Base-by-base conservation (phyloP, 2,888 invertebrate genomes). In the Choreutis nemorana region DNA sequence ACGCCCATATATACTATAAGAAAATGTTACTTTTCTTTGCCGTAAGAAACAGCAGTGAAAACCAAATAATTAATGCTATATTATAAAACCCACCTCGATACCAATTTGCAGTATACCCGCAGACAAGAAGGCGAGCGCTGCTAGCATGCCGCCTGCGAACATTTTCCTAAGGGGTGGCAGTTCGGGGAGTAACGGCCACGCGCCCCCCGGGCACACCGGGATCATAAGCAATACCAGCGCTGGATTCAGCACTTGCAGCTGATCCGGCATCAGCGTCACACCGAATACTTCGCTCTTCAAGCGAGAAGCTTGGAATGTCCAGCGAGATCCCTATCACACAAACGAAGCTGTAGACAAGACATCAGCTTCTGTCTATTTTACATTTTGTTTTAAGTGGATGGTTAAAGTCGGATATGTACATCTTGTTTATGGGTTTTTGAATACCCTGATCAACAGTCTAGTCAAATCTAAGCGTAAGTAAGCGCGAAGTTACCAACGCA, bases 161-260 rank as follows among this genome's bases (percentile, higher is more conserved):
- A 93, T 92, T 40, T 89, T 84, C 44, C 88, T 85, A 24, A 91
- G 62, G 0, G 90, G 87, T 21, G 59, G 56, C 28, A 75, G 40
- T n/a, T 73, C 66, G 0, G 78, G 77, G 10, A 77, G 41, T 5
- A 77, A 15, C 0, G 75, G 66, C 57, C 72, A 77, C 1, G 55
- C 59, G 1, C 77, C 77, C 0, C 77, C 75, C 0, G 75, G 77
- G 29, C 86, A 86, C 10, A 85, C 44, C 0, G 90, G 90, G 29
- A 90, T 89, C 55, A 90, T 72, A 3, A 87, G 39, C 12, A 90
- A 64, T 9, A 90, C 88, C 55, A 90, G 78, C 0, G 85, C 81
- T 0, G 90, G 90, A 57, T 90, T 90, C 47, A 90, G 73, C 15
- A 90, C 87, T 45, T 91, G 90, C 70, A 93, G 83, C 66, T 92